These are phyloP conservation scores for Antheraea mylitta DNA, from an alignment of 1,140 invertebrate genomes.

Conservation along the genomic window DNA sequence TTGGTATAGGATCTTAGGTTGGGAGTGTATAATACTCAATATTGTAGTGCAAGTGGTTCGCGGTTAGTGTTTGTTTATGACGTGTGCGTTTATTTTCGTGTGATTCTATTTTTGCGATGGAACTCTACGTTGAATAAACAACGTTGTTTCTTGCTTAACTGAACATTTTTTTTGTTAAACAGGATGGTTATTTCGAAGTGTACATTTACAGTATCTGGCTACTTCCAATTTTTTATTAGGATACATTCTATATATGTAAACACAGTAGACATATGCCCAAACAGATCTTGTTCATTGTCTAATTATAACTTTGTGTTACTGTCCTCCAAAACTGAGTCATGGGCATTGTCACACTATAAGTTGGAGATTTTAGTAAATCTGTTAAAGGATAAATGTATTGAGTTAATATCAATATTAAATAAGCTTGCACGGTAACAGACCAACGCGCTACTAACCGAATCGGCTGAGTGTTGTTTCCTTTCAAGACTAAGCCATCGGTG, in stretches of 20 bases:
- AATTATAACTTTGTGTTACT: background rate
- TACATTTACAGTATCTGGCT: background rate
- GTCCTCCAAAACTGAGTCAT: background rate
- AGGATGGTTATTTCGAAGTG: background rate
- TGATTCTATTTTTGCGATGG: constrained; percentile 60
- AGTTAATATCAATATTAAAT: no score
- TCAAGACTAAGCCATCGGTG: no score
- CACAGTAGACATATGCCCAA: background rate
- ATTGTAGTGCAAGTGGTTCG: constrained; percentile 35
- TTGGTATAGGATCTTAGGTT: constrained; percentile 13
- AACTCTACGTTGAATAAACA: constrained; percentile 57
- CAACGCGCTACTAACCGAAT: no score
- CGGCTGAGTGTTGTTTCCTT: no score
- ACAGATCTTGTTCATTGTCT: background rate
- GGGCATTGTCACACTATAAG: background rate
- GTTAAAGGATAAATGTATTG: background rate
- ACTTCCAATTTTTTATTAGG: background rate
- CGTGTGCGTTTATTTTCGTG: constrained; percentile 63
- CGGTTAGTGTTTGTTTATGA: constrained; percentile 38
- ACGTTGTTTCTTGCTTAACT: constrained; percentile 22
- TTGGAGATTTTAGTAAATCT: background rate
- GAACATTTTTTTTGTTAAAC: constrained; percentile 16
- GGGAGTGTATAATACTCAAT: constrained; percentile 13
- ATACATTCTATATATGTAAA: no score
- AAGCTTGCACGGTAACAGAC: background rate